Evolutionary conservation across 1,140 invertebrate genomes (phyloP).

Genomic region (Acromyrmex echinatior): DNA sequence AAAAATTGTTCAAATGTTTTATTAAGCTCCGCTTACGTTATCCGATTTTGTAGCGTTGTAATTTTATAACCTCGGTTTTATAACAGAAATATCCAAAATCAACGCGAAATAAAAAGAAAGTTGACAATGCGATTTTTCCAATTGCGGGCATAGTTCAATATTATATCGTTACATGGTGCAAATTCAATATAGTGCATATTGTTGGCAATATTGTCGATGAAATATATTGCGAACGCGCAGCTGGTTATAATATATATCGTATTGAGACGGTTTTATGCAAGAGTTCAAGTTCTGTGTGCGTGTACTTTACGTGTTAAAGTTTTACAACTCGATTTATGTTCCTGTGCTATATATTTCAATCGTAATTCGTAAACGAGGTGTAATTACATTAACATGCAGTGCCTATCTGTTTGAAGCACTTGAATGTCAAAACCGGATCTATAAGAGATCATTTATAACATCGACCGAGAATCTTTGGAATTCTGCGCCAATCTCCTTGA

Average conservation of each 20-base stretch:
- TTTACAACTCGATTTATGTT: constrained; percentile 18
- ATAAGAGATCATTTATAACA: constrained; percentile 30
- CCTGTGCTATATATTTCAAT: constrained; percentile 10
- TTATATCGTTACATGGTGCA: not conserved
- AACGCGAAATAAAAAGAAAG: not conserved
- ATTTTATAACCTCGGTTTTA: constrained; percentile 24
- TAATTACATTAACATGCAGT: constrained; percentile 33
- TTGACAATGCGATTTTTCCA: constrained; percentile 19
- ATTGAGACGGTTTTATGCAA: constrained; percentile 7
- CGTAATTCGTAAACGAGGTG: constrained; percentile 15
- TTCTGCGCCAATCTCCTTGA: not conserved
- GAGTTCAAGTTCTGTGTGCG: constrained; percentile 6
- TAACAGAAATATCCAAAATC: constrained; percentile 15
- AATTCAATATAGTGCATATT: not conserved
- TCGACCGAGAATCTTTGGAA: constrained; percentile 3
- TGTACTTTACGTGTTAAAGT: constrained; percentile 6
- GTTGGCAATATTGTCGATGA: not conserved
- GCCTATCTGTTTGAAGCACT: not conserved
- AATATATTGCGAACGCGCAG: not conserved
- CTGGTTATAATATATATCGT: constrained; percentile 9
- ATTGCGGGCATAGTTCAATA: not conserved
- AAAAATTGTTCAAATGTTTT: constrained; percentile 29
- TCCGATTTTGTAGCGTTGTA: constrained; percentile 13
- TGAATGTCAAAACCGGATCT: constrained; percentile 30
- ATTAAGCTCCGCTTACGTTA: not conserved